Base-by-base conservation (phyloP, 2,888 invertebrate genomes). In the Cheilosia pagana region DNA sequence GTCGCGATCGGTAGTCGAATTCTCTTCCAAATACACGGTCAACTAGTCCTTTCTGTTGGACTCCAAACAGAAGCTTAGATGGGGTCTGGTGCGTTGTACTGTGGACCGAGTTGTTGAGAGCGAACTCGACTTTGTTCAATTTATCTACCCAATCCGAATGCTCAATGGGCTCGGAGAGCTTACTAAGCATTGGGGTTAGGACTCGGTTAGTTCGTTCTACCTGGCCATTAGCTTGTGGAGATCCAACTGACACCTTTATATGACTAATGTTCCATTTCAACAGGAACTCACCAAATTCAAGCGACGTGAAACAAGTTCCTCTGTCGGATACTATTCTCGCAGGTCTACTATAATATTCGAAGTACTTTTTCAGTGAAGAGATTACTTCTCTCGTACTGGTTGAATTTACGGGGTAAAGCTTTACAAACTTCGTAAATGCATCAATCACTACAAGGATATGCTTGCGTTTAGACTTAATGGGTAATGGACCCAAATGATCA, bases 281-380 rank as follows among this genome's bases (percentile, higher is more conserved):
- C 7, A 59, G 8, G 39, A 55, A 76, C 2, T 31, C 16, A 16
- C 48, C 50, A 25, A 76, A 76, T n/a, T 76, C 67, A 5, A 57
- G 23, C 0, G 55, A 43, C 2, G 67, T 76, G n/a, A 53, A 78
- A 23, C 59, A 68, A 25, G 50, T 45, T 8, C 57, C 75, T 52
- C 31, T 53, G 28, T 79, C 79, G 5, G 71, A 55, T 4, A 81
- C 41, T 55, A 76, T 68, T 19, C 74, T 52, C 6, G 3, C 14
- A 23, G 77, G 81, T 4, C 76, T n/a, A 21, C 86, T 76, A 16
- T 86, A 76, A 55, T 63, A 76, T n/a, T 68, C 31, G 31, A 83
- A 81, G 43, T 81, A 87, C 16, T 77, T 81, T 50, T 62, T 59
- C 12, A 83, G 45, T 12, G 62, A 23, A 19, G 14, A 28, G 8